A percentile compares a stretch with the other conserved stretches of the same genome.
Evolutionary conservation across 2,113 vertebrate species (phyloP).

Genomic region (Rousettus leschenaultii): DNA sequence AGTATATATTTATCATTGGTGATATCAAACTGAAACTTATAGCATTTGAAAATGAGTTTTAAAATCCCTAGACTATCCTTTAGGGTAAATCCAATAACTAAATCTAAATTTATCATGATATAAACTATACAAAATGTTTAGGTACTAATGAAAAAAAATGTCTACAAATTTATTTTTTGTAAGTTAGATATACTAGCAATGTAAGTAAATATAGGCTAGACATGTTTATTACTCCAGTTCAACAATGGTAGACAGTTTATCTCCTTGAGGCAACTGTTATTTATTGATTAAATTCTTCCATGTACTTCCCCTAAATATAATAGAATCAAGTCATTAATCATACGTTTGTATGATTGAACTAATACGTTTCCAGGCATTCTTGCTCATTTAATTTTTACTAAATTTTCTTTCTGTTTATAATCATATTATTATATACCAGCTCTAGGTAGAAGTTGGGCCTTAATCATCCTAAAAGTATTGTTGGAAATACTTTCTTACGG

Average conservation of each 20-base stretch:
- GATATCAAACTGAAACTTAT: not conserved
- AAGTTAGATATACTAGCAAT: not conserved
- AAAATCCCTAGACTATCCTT: not conserved
- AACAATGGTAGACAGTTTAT: not conserved
- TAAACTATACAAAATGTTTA: slow-evolving; percentile 9
- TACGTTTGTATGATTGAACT: not conserved
- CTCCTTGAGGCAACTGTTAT: not conserved
- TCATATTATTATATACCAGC: slow-evolving; percentile 23
- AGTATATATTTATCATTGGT: not conserved
- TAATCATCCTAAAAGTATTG: slow-evolving; percentile 18
- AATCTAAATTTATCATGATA: not conserved
- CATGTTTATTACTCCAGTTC: not conserved
- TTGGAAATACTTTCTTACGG: not conserved
- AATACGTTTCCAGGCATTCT: not conserved
- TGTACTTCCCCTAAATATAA: not conserved
- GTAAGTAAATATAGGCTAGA: not conserved
- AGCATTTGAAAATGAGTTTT: not conserved
- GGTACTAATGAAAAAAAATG: not conserved
- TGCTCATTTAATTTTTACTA: not conserved
- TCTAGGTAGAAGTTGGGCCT: not conserved
- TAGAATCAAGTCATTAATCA: slow-evolving; percentile 12
- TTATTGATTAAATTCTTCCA: not conserved
- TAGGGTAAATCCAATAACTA: not conserved
- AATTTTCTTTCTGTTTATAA: slow-evolving; percentile 26
- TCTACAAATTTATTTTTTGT: not conserved